Conservation (phyloP, 2,888 invertebrate species). For the Ligdia adustata region DNA sequence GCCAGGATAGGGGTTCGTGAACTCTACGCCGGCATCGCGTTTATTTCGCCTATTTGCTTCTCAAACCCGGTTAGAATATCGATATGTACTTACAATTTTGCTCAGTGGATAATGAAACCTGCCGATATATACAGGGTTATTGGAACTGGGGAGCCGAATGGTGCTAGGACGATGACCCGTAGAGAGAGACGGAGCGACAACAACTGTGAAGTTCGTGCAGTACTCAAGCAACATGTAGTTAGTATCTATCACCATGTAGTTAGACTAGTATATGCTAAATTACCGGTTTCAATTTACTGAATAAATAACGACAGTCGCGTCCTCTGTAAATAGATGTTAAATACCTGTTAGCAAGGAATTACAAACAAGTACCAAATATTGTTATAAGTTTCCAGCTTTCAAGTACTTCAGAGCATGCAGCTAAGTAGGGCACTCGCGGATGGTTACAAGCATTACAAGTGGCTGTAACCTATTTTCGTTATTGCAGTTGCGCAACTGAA, state of each 20-base stretch:
- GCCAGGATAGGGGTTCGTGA: slow-evolving; percentile 67
- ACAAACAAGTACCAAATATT: slow-evolving; percentile 19
- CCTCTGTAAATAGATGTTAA: slow-evolving; percentile 16
- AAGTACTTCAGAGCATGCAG: slow-evolving; percentile 35
- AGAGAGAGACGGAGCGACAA: slow-evolving; percentile 81
- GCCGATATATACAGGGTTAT: slow-evolving; percentile 71
- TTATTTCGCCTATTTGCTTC: slow-evolving; percentile 28
- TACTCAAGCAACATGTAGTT: slow-evolving; percentile 35
- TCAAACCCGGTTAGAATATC: slow-evolving; percentile 10
- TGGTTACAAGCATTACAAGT: slow-evolving; percentile 38
- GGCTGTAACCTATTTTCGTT: slow-evolving; percentile 63
- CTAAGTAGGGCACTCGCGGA: slow-evolving; percentile 56
- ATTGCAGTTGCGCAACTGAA: slow-evolving; percentile 67
- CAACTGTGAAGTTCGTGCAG: slow-evolving; percentile 79
- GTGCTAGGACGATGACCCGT: slow-evolving; percentile 75
- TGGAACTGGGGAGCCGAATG: slow-evolving; percentile 74
- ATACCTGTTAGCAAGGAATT: slow-evolving; percentile 16
- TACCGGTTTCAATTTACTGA: slow-evolving; percentile 23
- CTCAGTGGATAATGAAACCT: slow-evolving; percentile 35
- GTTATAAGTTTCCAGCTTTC: slow-evolving; percentile 21
- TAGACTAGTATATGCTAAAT: slow-evolving; percentile 14
- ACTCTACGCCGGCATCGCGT: slow-evolving; percentile 54
- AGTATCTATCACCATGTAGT: slow-evolving; percentile 3
- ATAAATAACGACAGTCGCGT: slow-evolving; percentile 21
- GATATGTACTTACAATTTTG: slow-evolving; percentile 9